Evolutionary conservation across 2,888 invertebrate genomes (phyloP), one percentile per base, ranked within the genome.

Genomic region (Phytoseiulus persimilis): DNA sequence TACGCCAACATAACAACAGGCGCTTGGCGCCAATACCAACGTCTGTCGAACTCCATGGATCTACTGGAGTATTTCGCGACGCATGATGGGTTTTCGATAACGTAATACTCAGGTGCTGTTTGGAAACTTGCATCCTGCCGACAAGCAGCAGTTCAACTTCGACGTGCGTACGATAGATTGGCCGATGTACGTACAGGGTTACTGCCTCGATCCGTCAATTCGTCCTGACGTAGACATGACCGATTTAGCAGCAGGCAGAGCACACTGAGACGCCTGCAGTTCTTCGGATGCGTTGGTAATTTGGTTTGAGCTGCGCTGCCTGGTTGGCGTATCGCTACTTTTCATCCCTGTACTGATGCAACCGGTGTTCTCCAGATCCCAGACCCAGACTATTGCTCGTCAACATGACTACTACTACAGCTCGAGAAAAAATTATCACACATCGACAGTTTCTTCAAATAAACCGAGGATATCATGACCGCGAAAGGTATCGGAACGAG

Each of bases 181-280:
- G 90, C 32, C 90, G 9, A 9, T 11, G 5, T 90, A 90, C 91
- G 95, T 96, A 95, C 83, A 90, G 0, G 83, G n/a, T 46, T 83
- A 83, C 28, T 90, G 83, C 31, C 33, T 33, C 5, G 90, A 90
- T 90, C 32, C 65, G 90, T 6, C 83, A 90, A 39, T 90, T 90
- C 32, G 31, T 90, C 5, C 83, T 90, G 32, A 83, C 0, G 83
- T 31, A 14, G 90, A 90, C n/a, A n/a, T n/a, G 2, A 31, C 5
- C 0, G 46, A 90, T 18, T n/a, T 90, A 0, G 83, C 23, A 3
- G n/a, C 32, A 32, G 90, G 32, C 18, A 90, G 32, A 83, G 83
- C 39, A 23, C 83, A 90, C n/a, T 32, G 46, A 83, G 28, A 32
- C 83, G 90, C 28, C 32, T 87, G 28, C 32, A 87, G 33, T 32